phyloP scores from a whole-genome alignment of 2,888 invertebrate genomes.

The Caenorhabditis sp. region DNA sequence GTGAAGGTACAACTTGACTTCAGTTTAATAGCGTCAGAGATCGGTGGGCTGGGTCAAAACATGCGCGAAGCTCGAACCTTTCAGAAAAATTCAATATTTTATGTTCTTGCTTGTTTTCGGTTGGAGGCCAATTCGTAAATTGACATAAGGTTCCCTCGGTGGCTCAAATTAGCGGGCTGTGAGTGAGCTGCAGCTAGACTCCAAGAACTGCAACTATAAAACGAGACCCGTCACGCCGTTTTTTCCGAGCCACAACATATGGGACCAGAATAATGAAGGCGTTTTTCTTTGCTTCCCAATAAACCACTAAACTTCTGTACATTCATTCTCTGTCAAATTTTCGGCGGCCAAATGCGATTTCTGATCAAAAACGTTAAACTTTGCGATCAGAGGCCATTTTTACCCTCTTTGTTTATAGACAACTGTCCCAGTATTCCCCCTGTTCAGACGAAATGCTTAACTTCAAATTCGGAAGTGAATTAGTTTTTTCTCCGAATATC shows the following conservation, averaged over 20 bases:
- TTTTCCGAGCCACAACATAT: conserved; percentile 35
- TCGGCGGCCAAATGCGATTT: too few species aligned
- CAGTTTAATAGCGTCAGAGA: conserved; percentile 2
- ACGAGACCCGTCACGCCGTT: conserved; percentile 23
- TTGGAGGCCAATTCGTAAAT: conserved; percentile 39
- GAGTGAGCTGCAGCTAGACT: conserved; percentile 32
- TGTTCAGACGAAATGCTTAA: not conserved
- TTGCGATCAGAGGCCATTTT: too few species aligned
- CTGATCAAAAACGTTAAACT: too few species aligned
- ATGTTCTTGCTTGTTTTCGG: conserved; percentile 39
- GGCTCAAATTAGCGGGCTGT: conserved; percentile 27
- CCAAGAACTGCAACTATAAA: conserved; percentile 54
- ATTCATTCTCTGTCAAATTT: too few species aligned
- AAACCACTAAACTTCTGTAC: conserved; percentile 41
- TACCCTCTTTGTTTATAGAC: conserved; percentile 27
- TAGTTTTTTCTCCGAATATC: not conserved
- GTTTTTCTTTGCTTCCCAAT: conserved; percentile 40
- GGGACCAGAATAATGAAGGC: conserved; percentile 48
- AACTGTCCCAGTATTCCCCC: not conserved
- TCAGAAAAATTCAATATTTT: conserved; percentile 47
- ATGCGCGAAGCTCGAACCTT: not conserved
- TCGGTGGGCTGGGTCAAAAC: conserved; percentile 4
- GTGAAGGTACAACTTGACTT: conserved; percentile 17
- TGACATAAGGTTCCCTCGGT: conserved; percentile 37
- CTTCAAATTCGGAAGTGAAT: too few species aligned